Base-by-base conservation (phyloP, 2,113 vertebrate genomes). In the Falco punctatus region DNA sequence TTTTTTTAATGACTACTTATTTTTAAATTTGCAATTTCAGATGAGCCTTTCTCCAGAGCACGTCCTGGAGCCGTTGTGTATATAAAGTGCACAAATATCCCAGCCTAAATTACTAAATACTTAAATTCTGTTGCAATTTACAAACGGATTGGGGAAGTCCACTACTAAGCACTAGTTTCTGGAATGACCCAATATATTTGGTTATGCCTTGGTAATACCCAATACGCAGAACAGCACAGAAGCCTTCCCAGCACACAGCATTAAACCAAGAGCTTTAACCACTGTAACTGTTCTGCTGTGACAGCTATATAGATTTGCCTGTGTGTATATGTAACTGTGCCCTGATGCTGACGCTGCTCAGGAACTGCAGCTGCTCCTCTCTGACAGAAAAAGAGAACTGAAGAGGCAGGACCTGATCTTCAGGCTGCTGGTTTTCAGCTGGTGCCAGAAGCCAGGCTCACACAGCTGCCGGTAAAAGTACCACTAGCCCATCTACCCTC, bases 281-380 rank as follows among this genome's bases (percentile, higher is more conserved):
- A 61, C 21, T 4, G 4, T 17, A 64, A 57, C 33, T 44, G 20
- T 27, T 61, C 64, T 54, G 30, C 46, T 61, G 13, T 13, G 16
- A 49, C 30, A 72, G 27, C 30, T 70, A 48, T 23, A 51, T 2
- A 24, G 23, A 81, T 81, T 28, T 55, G 17, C 11, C 10, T 11
- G 3, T 6, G 0, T 38, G n/a, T 11, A 62, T 12, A 52, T 6
- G 20, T 2, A 70, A 89, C 5, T 8, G 4, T 0, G 0, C 26
- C 11, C 16, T 70, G 20, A 55, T 57, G 52, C 55, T 75, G 38
- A 51, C 1, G 2, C 35, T 59, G 30, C 42, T 59, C 24, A 42
- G 15, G 22, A 24, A 20, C 65, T 46, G 55, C 19, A 57, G 24
- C 21, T 66, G n/a, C 33, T 90, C 49, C 48, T 38, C 57, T 67